Conservation (phyloP, 2,797 vertebrate species). For the Cichlasoma orientale region DNA sequence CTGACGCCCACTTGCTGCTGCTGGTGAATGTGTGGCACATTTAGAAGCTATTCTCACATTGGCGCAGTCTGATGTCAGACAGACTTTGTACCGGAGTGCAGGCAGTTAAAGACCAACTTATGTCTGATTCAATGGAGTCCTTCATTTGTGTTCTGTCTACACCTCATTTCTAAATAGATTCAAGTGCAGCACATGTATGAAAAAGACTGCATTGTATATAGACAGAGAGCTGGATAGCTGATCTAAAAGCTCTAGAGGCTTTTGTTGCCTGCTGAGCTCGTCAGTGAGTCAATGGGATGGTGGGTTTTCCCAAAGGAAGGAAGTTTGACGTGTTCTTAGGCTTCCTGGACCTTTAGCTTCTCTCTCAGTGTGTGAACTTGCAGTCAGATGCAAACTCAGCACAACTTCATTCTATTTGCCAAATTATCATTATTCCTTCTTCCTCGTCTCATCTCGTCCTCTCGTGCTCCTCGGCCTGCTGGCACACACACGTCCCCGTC, state of each 20-base stretch:
- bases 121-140: not conserved
- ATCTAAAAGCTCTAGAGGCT: slow-evolving; percentile 22
- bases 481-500: slow-evolving; percentile 16
- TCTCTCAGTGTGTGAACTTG: slow-evolving; percentile 22
- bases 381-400: not conserved
- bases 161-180: not conserved
- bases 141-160: not conserved
- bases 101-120: not conserved
- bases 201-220: not conserved
- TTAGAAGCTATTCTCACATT: not conserved
- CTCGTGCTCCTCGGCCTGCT: not conserved
- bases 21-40: not conserved
- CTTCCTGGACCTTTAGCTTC: slow-evolving; percentile 47
- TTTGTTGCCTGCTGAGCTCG: slow-evolving; percentile 76
- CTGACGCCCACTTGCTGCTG: too few species aligned
- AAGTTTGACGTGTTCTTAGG: slow-evolving; percentile 52
- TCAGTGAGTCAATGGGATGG: slow-evolving; percentile 66
- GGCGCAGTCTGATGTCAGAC: not conserved
- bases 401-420: not conserved
- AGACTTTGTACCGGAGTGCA: not conserved
- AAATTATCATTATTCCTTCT: slow-evolving; percentile 8
- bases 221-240: not conserved
- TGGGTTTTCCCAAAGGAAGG: slow-evolving; percentile 75
- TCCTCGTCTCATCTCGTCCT: not conserved
- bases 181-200: not conserved